Percentiles rank a stretch among this genome's conserved stretches.
Conservation (phyloP, 1,140 invertebrate genomes). For the Drosophila athabasca region DNA sequence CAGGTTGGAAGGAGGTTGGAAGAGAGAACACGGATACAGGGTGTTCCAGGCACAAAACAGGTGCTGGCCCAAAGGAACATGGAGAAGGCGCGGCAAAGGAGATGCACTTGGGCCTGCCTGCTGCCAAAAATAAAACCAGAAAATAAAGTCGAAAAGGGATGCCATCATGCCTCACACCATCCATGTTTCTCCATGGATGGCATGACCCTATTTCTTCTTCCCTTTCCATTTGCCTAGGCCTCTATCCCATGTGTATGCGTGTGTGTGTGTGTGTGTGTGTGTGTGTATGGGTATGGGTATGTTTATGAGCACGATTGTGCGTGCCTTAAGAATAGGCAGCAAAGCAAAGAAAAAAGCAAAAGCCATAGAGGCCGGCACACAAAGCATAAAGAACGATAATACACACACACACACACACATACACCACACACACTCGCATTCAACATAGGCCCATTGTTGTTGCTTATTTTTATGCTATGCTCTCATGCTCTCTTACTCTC, state of each 20-base stretch:
- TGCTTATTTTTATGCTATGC: constrained; percentile 40
- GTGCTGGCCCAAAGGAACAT: constrained; percentile 38
- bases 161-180: constrained; percentile 18
- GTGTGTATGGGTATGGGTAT: constrained; percentile 22
- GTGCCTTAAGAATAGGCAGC: constrained; percentile 63
- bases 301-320: constrained; percentile 32
- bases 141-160: constrained; percentile 27
- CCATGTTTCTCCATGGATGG: constrained; percentile 31
- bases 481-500: constrained; percentile 20
- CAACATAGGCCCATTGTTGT: constrained; percentile 42
- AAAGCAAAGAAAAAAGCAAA: constrained; percentile 46
- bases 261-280: constrained; percentile 32
- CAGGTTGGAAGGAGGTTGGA: constrained; percentile 34
- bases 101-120: constrained; percentile 30
- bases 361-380: constrained; percentile 58
- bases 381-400: constrained; percentile 75
- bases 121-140: constrained; percentile 49
- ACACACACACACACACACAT: constrained; percentile 40
- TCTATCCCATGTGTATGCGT: constrained; percentile 48
- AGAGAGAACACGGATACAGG: constrained; percentile 50
- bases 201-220: constrained; percentile 68
- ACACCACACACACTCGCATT: constrained; percentile 7
- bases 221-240: constrained; percentile 23
- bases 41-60: constrained; percentile 54
- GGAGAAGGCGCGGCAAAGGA: constrained; percentile 6